Percentiles rank a stretch among this genome's conserved stretches.
Evolutionary conservation across 2,113 vertebrate genomes (phyloP).

Genomic region (Cnemophilus loriae): DNA sequence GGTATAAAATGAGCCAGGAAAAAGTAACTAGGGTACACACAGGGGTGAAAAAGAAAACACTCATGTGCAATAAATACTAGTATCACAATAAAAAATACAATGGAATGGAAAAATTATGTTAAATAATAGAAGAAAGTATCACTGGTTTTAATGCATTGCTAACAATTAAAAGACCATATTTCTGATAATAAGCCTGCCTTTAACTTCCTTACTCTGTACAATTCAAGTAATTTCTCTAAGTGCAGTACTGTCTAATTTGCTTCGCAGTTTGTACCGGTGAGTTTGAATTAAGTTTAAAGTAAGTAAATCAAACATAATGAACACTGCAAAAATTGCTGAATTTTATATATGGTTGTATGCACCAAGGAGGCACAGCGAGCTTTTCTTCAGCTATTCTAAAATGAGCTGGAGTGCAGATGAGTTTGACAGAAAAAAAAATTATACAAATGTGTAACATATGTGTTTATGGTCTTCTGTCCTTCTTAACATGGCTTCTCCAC

Average conservation of each 20-base stretch:
- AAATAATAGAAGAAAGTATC: not conserved
- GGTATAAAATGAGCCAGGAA: not conserved
- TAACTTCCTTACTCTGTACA: not conserved
- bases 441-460: not conserved
- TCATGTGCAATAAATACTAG: not conserved
- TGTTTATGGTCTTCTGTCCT: conserved; percentile 17
- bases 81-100: not conserved
- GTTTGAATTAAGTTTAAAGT: not conserved
- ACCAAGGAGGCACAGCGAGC: not conserved
- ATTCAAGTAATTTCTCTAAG: not conserved
- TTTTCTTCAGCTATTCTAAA: not conserved
- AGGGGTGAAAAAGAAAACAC: not conserved
- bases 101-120: not conserved
- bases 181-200: not conserved
- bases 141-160: not conserved
- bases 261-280: not conserved
- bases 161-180: not conserved
- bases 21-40: not conserved
- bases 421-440: not conserved
- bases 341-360: not conserved
- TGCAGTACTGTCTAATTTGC: not conserved
- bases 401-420: conserved; percentile 19
- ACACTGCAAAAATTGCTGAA: not conserved
- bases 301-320: not conserved
- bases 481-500: not conserved